A percentile compares a stretch with the other conserved stretches of the same genome.
Conservation (phyloP, 2,113 vertebrate species). For the Laticauda colubrina region DNA sequence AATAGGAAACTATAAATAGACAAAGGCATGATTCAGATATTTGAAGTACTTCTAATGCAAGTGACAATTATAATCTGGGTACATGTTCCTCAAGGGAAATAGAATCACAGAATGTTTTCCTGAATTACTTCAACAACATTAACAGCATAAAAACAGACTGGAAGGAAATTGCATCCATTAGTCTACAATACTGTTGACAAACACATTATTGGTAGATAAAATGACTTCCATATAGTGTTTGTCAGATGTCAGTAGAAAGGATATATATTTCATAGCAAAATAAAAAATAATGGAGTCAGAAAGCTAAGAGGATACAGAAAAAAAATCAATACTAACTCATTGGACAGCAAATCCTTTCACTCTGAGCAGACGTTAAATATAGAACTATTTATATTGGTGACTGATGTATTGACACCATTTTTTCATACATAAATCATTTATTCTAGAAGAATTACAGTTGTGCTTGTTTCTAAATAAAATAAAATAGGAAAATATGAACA, state of each 20-base stretch:
- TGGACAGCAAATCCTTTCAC: conserved; percentile 59
- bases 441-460: not conserved
- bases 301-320: conserved; percentile 69
- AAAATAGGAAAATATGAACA: conserved; percentile 2
- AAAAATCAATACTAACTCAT: conserved; percentile 77
- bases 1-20: not conserved
- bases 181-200: conserved; percentile 78
- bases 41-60: not conserved
- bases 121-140: conserved; percentile 73
- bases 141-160: conserved; percentile 57
- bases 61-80: conserved; percentile 48
- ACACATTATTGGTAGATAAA: conserved; percentile 84
- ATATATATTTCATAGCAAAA: conserved; percentile 86
- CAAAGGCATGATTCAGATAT: not conserved
- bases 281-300: conserved; percentile 84
- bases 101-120: conserved; percentile 48
- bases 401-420: not conserved
- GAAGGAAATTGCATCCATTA: conserved; percentile 76
- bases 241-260: conserved; percentile 82
- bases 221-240: conserved; percentile 85
- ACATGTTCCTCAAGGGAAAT: conserved; percentile 53
- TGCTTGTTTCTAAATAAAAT: not conserved
- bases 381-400: conserved; percentile 55
- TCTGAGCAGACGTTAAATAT: conserved; percentile 64
- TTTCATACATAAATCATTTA: conserved; percentile 13